Conservation (phyloP, 1,140 invertebrate species). For the Pogonus chalceus region DNA sequence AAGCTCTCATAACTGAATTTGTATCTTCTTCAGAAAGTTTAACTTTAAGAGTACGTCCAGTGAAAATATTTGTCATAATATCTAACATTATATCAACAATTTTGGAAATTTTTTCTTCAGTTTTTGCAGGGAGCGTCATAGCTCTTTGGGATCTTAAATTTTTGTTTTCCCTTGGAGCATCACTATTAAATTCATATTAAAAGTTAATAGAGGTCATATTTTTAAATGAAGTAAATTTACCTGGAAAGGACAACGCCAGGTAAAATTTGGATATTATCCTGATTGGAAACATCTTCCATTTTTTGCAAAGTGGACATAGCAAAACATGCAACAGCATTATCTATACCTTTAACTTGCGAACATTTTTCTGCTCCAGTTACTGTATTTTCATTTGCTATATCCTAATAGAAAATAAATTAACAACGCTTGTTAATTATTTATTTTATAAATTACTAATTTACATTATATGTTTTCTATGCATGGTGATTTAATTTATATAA, state of each 20-base stretch:
- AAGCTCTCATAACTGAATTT: slow-evolving; percentile 42
- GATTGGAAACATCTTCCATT: slow-evolving; percentile 45
- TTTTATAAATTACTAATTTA: too few relatives aligned
- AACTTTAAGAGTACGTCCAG: slow-evolving; percentile 49
- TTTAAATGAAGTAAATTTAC: slow-evolving; percentile 20
- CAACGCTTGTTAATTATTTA: too few relatives aligned
- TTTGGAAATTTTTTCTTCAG: slow-evolving; percentile 38
- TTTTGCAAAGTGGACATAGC: slow-evolving; percentile 45
- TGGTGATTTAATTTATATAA: too few relatives aligned
- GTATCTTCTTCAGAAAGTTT: slow-evolving; percentile 43
- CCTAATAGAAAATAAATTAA: not conserved
- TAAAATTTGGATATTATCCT: slow-evolving; percentile 43
- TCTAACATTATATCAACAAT: slow-evolving; percentile 44
- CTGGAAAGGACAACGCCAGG: slow-evolving; percentile 48
- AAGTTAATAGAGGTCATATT: not conserved
- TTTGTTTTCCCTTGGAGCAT: slow-evolving; percentile 34
- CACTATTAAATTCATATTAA: not conserved
- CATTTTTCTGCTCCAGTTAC: not conserved
- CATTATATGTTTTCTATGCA: too few relatives aligned
- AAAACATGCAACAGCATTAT: slow-evolving; percentile 35
- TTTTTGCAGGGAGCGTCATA: slow-evolving; percentile 37
- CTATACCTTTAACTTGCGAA: not conserved
- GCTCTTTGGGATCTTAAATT: slow-evolving; percentile 34
- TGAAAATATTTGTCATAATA: slow-evolving; percentile 42
- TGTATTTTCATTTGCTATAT: not conserved